Evolutionary conservation across 2,797 vertebrate genomes (phyloP), one percentile per base, ranked within the genome.

Genomic region (Labeo calbasu): DNA sequence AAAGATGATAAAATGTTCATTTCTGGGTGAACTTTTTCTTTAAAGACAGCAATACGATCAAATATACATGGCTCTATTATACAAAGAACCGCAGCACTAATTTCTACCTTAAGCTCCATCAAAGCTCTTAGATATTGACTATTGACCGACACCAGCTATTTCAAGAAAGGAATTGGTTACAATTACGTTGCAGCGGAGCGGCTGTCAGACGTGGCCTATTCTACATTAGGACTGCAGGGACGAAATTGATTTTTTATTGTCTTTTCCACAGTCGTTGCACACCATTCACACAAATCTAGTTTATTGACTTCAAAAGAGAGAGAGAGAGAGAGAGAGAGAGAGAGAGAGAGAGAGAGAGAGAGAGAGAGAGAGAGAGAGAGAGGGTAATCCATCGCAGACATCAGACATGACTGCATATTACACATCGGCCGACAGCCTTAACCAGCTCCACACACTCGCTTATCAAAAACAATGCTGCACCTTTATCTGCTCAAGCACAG

Each of bases 221-320:
- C 75, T 76, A 84, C 66, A 79, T 82, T 84, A 57, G 66, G 23
- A 77, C n/a, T 70, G 68, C 69, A 77, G 73, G 48, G 57, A 69
- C 14, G 40, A 84, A 82, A 87, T 72, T 19, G 77, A 84, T 66
- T 85, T 85, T 88, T 81, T 79, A 85, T 84, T 87, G 59, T 51
- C 69, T 80, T 55, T 57, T 53, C 77, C 68, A 70, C 75, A 86
- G 65, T 57, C 21, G 1, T 55, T 71, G 80, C 28, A 66, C 65
- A 63, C 50, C 25, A 51, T 65, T 86, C 80, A 78, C 72, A 81
- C 70, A 84, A 84, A 80, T 85, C 36, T 63, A 72, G 57, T 48
- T 70, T 50, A 77, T 65, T 84, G 78, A 82, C 57, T 79, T 46
- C 19, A 68, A 88, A 87, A 50, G 46, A 28, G 8, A 70, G 76